Percentiles rank a stretch among this genome's conserved stretches.
phyloP scores from a whole-genome alignment of 2,888 invertebrate species.

The Cartodere bifasciata region DNA sequence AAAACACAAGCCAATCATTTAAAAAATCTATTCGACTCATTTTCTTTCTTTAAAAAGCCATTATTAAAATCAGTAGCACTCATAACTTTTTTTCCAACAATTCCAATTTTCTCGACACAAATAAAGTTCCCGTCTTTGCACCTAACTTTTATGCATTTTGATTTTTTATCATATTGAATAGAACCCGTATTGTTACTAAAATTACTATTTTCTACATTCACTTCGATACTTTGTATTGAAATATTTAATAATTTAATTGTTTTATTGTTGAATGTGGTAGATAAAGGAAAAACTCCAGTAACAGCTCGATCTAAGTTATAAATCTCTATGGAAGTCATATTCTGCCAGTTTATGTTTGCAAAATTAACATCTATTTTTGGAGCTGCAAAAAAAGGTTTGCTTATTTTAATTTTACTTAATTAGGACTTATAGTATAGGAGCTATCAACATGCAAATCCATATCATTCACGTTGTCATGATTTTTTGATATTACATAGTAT shows the following conservation, averaged over 20 bases:
- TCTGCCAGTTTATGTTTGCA: constrained; percentile 52
- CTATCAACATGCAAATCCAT: too few species aligned
- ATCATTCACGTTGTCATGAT: too few species aligned
- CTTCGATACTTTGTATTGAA: constrained; percentile 17
- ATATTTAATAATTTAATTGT: constrained; percentile 49
- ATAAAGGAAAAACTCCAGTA: constrained; percentile 47
- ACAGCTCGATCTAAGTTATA: constrained; percentile 62
- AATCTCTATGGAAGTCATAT: constrained; percentile 48
- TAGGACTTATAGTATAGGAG: too few species aligned
- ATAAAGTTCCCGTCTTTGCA: constrained; percentile 56
- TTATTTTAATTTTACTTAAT: too few species aligned
- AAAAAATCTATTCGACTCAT: too few species aligned
- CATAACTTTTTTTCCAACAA: constrained; percentile 60
- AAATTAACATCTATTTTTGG: constrained; percentile 54
- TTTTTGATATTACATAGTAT: too few species aligned
- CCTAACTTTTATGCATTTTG: constrained; percentile 46
- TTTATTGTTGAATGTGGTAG: constrained; percentile 46
- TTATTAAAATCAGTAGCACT: constrained; percentile 72
- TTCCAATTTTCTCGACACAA: constrained; percentile 48
- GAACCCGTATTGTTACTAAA: constrained; percentile 38
- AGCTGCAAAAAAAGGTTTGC: constrained; percentile 50
- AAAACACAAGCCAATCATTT: too few species aligned
- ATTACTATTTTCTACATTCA: constrained; percentile 4
- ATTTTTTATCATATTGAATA: constrained; percentile 45
- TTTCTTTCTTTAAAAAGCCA: constrained; percentile 69